Evolutionary conservation across 2,888 invertebrate species (phyloP).

Genomic region (Epicampocera succincta): DNA sequence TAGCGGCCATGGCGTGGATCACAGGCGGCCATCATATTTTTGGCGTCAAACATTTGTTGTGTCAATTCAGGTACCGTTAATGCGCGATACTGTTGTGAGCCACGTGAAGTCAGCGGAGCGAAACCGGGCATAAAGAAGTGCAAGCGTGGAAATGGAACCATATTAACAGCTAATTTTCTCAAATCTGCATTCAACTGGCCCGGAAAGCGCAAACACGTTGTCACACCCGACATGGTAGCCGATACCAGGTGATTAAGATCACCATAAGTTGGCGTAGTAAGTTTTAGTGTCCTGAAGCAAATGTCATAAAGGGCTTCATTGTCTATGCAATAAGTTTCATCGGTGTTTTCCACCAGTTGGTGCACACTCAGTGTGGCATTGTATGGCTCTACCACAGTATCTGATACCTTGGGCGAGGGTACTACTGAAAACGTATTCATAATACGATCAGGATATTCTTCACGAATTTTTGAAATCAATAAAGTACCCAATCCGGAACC

Average conservation of each 20-base stretch:
- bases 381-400: conserved; percentile 89
- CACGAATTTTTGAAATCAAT: conserved; percentile 92
- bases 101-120: conserved; percentile 94
- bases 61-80: conserved; percentile 95
- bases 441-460: conserved; percentile 93
- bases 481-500: conserved; percentile 95
- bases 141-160: conserved; percentile 98
- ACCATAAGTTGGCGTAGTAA: conserved; percentile 94
- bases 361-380: conserved; percentile 94
- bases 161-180: conserved; percentile 95
- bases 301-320: conserved; percentile 96
- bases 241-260: conserved; percentile 96
- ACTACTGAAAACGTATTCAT: conserved; percentile 93
- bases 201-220: conserved; percentile 93
- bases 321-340: conserved; percentile 95
- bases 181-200: conserved; percentile 97
- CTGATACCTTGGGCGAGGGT: conserved; percentile 90
- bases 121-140: conserved; percentile 99
- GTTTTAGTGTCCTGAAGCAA: conserved; percentile 94
- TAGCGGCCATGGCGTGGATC: conserved; percentile 96
- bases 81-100: conserved; percentile 94
- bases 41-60: conserved; percentile 96
- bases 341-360: conserved; percentile 94
- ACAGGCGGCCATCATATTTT: conserved; percentile 98
- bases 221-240: conserved; percentile 93